Percentiles rank a stretch among this genome's conserved stretches.
These are phyloP conservation scores for Diploptera punctata DNA, from an alignment of 2,888 invertebrate species.

Conservation along the genomic window DNA sequence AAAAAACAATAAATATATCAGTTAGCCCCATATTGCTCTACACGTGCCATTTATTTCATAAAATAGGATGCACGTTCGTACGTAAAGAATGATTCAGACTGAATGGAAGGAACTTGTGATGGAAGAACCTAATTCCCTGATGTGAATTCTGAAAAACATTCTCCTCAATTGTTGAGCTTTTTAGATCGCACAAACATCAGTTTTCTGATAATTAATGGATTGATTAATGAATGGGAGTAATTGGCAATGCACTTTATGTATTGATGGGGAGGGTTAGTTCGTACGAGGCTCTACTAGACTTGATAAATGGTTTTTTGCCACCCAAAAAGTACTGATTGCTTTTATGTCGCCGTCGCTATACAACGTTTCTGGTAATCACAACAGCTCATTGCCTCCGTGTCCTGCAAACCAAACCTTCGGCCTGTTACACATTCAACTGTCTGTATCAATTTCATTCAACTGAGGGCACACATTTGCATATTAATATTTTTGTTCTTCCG, in stretches of 20 bases:
- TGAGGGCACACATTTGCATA: no score
- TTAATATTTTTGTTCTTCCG: no score
- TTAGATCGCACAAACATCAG: slow-evolving; percentile 1
- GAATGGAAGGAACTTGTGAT: no score
- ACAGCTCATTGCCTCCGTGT: background rate
- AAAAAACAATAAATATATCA: no score
- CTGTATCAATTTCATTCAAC: no score
- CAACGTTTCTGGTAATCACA: background rate
- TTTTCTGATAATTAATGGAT: slow-evolving; percentile 25
- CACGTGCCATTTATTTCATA: no score
- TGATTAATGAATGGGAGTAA: slow-evolving; percentile 24
- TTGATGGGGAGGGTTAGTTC: background rate
- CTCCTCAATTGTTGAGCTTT: background rate
- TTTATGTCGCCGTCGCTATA: background rate
- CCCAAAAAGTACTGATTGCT: slow-evolving; percentile 21
- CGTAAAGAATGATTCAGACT: no score
- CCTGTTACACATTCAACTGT: background rate
- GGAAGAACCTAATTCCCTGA: no score
- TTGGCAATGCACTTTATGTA: slow-evolving; percentile 25
- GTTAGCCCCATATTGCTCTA: no score
- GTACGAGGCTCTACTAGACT: background rate
- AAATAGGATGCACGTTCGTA: no score
- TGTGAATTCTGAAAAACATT: no score
- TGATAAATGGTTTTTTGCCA: slow-evolving; percentile 18
- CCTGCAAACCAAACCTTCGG: background rate